Percentiles rank a stretch among this genome's conserved stretches.
Conservation (phyloP, 2,113 vertebrate species). For the Galbula dea region DNA sequence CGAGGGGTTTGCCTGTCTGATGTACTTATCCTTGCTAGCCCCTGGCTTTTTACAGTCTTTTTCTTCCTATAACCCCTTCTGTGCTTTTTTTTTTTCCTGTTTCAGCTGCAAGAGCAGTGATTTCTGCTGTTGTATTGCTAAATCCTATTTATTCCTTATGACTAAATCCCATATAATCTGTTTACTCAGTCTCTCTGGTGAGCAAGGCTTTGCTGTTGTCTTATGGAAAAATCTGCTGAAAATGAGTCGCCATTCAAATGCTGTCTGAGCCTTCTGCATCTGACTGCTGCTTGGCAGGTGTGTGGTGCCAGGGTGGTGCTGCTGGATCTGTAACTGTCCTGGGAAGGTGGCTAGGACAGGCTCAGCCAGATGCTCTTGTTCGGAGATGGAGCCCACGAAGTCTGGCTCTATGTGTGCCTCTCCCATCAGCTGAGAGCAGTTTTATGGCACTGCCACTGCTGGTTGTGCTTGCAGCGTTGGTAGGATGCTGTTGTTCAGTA, state of each 20-base stretch:
- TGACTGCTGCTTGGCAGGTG: not conserved
- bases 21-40: not conserved
- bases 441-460: rapidly evolving
- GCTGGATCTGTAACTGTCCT: too few relatives aligned
- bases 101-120: not conserved
- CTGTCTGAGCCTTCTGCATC: not conserved
- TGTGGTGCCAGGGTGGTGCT: not conserved
- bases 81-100: not conserved
- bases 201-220: not conserved
- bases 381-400: not conserved
- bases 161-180: constrained; percentile 49
- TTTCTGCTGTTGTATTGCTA: not conserved
- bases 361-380: not conserved
- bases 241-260: not conserved
- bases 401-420: not conserved
- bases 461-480: rapidly evolving
- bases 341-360: not conserved
- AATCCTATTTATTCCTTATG: constrained; percentile 50
- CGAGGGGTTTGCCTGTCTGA: not conserved
- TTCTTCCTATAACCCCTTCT: not conserved
- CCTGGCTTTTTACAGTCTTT: not conserved
- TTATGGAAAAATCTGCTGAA: not conserved
- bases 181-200: not conserved
- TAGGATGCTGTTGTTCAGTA: not conserved
- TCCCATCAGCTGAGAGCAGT: not conserved